Evolutionary conservation across 2,113 vertebrate genomes (phyloP).

Genomic region (Rhabdomys dilectus): DNA sequence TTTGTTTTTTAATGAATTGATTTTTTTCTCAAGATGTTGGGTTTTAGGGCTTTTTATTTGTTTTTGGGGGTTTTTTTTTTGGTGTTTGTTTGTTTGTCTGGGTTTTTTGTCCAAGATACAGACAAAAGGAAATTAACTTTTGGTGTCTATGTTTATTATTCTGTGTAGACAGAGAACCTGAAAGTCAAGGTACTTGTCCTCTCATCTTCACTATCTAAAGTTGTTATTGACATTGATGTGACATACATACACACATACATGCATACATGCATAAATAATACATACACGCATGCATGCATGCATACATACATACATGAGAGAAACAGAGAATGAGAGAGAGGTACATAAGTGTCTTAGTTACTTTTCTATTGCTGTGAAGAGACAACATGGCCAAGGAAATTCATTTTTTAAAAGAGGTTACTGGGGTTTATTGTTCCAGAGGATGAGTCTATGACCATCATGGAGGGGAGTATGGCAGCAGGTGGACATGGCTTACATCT

Average conservation of each 20-base stretch:
- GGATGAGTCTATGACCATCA: not conserved
- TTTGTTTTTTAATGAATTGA: not conserved
- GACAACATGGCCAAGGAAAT: not conserved
- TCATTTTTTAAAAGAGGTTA: not conserved
- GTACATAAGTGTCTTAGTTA: not conserved
- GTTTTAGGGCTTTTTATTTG: not conserved
- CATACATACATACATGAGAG: not conserved
- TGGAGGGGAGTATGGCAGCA: not conserved
- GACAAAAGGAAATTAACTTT: not conserved
- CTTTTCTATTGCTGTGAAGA: not conserved
- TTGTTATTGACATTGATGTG: not conserved
- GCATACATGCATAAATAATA: no score
- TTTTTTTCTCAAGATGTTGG: not conserved
- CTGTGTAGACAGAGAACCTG: not conserved
- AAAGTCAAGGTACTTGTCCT: not conserved
- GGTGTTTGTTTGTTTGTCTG: not conserved
- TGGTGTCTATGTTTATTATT: not conserved
- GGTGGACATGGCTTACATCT: not conserved
- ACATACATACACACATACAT: not conserved
- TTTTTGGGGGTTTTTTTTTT: not conserved
- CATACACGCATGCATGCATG: not conserved
- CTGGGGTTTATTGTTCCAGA: not conserved
- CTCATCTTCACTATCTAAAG: not conserved
- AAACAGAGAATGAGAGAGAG: not conserved
- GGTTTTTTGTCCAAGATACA: not conserved